phyloP scores from a whole-genome alignment of 2,888 invertebrate genomes.

The Micoletzkya japonica region DNA sequence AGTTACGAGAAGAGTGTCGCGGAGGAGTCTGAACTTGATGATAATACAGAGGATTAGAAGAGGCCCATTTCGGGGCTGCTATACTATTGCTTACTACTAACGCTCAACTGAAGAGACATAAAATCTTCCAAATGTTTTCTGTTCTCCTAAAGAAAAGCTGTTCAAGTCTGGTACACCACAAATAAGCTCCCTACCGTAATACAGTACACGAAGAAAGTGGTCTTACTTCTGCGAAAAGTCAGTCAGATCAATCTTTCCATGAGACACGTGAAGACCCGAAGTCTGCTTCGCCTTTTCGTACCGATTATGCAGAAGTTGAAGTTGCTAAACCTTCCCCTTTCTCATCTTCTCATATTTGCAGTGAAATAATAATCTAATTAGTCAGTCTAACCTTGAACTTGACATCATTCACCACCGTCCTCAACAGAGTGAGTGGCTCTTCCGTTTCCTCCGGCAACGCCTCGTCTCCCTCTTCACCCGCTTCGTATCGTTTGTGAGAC shows the following conservation, averaged over 20 bases:
- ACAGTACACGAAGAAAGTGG: too few relatives aligned
- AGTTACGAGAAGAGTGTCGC: too few relatives aligned
- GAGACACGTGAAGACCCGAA: not conserved
- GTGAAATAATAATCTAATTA: not conserved
- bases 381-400: constrained; percentile 3
- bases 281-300: constrained; percentile 22
- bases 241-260: constrained; percentile 9
- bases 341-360: too few relatives aligned
- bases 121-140: too few relatives aligned
- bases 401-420: constrained; percentile 3
- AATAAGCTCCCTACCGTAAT: constrained; percentile 12
- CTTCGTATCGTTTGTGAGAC: constrained; percentile 22
- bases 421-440: constrained; percentile 6
- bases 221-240: constrained; percentile 1
- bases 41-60: too few relatives aligned
- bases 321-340: constrained; percentile 8
- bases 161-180: too few relatives aligned
- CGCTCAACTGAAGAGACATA: too few relatives aligned
- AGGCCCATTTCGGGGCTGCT: too few relatives aligned
- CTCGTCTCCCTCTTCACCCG: constrained; percentile 19
- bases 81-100: too few relatives aligned
- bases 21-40: too few relatives aligned
- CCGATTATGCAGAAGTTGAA: constrained; percentile 7
- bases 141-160: too few relatives aligned
- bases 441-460: constrained; percentile 10